Evolutionary conservation across 2,888 invertebrate species (phyloP).

Genomic region (Physocephala rufipes): DNA sequence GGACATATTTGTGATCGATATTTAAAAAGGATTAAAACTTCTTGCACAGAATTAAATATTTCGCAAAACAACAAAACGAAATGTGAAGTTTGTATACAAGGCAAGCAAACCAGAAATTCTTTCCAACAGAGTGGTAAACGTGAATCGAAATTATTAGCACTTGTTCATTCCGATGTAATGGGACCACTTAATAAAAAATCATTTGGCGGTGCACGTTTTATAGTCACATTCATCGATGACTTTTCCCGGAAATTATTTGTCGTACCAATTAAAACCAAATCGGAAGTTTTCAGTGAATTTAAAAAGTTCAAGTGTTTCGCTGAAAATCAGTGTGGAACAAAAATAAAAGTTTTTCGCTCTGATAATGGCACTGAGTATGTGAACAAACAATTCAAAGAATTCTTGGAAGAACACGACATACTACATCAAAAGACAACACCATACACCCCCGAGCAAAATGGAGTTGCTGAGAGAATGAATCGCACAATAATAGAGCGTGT

Average conservation of each 20-base stretch:
- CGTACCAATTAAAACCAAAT: conserved; percentile 6
- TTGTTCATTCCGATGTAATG: conserved; percentile 19
- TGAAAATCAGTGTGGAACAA: conserved; percentile 29
- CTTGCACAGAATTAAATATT: neutral
- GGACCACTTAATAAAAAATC: conserved; percentile 41
- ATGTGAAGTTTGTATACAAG: conserved; percentile 15
- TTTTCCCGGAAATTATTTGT: conserved; percentile 16
- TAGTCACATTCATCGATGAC: conserved; percentile 36
- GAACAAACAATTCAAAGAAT: conserved; percentile 28
- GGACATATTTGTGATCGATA: conserved; percentile 45
- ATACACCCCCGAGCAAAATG: conserved; percentile 33
- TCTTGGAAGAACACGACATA: conserved; percentile 15
- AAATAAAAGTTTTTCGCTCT: conserved; percentile 5
- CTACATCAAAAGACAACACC: conserved; percentile 35
- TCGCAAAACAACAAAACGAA: neutral
- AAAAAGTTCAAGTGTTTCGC: conserved; percentile 33
- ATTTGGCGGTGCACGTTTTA: conserved; percentile 41
- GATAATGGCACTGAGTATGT: conserved; percentile 15
- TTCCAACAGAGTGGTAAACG: neutral
- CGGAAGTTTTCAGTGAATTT: no score
- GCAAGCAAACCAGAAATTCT: conserved; percentile 20
- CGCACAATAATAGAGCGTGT: conserved; percentile 30
- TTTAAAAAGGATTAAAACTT: conserved; percentile 22
- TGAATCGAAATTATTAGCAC: conserved; percentile 9
- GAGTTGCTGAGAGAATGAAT: conserved; percentile 34